These are phyloP conservation scores for Papilio protenor DNA, from an alignment of 2,888 invertebrate genomes.

Conservation along the genomic window DNA sequence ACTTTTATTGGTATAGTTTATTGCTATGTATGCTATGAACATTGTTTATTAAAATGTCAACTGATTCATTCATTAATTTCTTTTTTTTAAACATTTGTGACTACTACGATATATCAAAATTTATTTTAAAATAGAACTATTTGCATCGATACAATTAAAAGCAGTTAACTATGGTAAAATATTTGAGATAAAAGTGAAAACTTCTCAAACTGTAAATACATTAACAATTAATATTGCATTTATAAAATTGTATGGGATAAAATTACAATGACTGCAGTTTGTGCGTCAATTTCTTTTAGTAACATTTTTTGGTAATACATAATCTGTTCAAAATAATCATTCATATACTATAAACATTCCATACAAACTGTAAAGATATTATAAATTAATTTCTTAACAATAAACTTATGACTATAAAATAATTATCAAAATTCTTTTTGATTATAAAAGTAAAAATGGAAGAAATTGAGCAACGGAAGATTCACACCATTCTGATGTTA, in stretches of 20 bases:
- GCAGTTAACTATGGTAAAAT: conserved; percentile 32
- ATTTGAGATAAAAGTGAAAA: conserved; percentile 15
- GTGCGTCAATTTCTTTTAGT: conserved; percentile 23
- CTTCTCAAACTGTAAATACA: conserved; percentile 19
- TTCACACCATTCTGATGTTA: conserved; percentile 31
- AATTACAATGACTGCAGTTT: conserved; percentile 18
- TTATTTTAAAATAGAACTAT: conserved; percentile 10
- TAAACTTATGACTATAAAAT: conserved; percentile 55
- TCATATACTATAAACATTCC: neutral
- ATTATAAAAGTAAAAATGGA: conserved; percentile 44
- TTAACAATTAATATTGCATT: conserved; percentile 22
- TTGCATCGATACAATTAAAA: conserved; percentile 28
- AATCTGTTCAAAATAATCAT: conserved; percentile 4
- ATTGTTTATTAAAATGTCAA: conserved; percentile 29
- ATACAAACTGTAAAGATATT: conserved; percentile 44
- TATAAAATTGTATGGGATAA: conserved; percentile 8
- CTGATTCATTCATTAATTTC: conserved; percentile 3
- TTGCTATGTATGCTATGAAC: conserved; percentile 3
- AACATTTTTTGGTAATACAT: neutral
- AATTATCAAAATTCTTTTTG: conserved; percentile 47
- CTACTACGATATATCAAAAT: neutral
- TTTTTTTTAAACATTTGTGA: conserved; percentile 5
- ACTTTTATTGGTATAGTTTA: conserved; percentile 45
- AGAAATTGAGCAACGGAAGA: conserved; percentile 60
- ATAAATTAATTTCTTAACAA: conserved; percentile 34